Evolutionary conservation across 1,140 invertebrate species (phyloP), one percentile per base, ranked within the genome.

Genomic region (Chironomus striatipennis): DNA sequence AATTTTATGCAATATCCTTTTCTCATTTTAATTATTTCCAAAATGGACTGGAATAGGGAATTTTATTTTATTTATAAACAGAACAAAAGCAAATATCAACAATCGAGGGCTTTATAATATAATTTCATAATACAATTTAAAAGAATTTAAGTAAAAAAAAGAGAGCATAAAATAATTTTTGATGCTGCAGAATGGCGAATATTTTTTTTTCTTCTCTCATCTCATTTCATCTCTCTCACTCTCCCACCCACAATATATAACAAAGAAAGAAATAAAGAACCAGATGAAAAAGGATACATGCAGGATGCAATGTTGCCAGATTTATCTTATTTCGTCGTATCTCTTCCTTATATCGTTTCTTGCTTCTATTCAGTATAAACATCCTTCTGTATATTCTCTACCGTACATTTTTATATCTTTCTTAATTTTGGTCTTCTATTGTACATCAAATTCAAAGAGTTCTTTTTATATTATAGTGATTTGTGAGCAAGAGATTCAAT

Each of bases 271-370:
- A 34, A 34, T 34, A 34, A 34, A 34, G 24, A 34, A 34, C 5
- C 24, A 18, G 17, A 70, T 67, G 18, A 20, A 70, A 70, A 70
- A 70, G 65, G 65, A 70, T 70, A 57, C 17, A 70, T 70, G 24
- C 24, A 34, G 24, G 24, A 34, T 20, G 65, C 65, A 9, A 18
- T 21, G 65, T 70, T 70, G 65, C 65, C 65, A 70, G 65, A 70
- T 70, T 70, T 70, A 20, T 70, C 65, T 20, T 20, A 70, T 70
- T 70, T 70, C 65, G 65, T 70, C 65, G 17, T 70, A 70, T 21
- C 17, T 70, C 65, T 70, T 18, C n/a, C 64, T 34, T 34, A 34
- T 34, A 34, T 34, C 24, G 24, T 34, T 34, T 34, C 5, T 1
- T 34, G 24, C 24, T 34, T 34, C 64, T 18, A 6, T 67, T 15